These are phyloP conservation scores for Thunnus thynnus DNA, from an alignment of 2,113 vertebrate genomes.

Conservation along the genomic window DNA sequence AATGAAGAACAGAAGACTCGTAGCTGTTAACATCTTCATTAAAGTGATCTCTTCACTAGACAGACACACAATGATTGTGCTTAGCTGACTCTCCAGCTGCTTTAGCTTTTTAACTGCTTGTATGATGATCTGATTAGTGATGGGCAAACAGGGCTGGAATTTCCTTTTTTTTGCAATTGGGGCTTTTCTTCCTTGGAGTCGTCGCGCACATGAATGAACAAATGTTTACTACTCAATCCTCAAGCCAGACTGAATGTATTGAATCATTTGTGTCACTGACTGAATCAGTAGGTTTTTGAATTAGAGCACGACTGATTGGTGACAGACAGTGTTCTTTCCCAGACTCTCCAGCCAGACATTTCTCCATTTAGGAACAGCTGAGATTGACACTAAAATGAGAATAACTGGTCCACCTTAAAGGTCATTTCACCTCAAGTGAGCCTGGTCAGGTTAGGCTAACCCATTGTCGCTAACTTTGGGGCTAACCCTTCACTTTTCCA, in stretches of 20 bases:
- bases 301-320: too few relatives aligned
- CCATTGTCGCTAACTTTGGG: too few relatives aligned
- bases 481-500: too few relatives aligned
- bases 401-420: too few relatives aligned
- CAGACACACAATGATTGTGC: slow-evolving; percentile 16
- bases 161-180: slow-evolving; percentile 3
- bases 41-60: slow-evolving; percentile 5
- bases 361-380: too few relatives aligned
- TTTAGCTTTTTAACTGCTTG: slow-evolving; percentile 32
- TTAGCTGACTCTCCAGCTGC: slow-evolving; percentile 19
- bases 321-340: too few relatives aligned
- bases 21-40: slow-evolving; percentile 29
- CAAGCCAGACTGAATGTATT: not conserved
- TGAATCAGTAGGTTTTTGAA: not conserved
- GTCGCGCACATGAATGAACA: slow-evolving; percentile 10
- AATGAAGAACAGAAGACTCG: slow-evolving; percentile 18
- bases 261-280: not conserved
- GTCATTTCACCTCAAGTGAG: too few relatives aligned
- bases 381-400: too few relatives aligned
- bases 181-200: not conserved
- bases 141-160: not conserved
- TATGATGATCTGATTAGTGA: slow-evolving; percentile 32
- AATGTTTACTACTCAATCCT: not conserved
- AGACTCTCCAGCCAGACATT: too few relatives aligned
- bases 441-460: too few relatives aligned